phyloP scores from a whole-genome alignment of 2,888 invertebrate genomes.

The Drosophila mimetica region DNA sequence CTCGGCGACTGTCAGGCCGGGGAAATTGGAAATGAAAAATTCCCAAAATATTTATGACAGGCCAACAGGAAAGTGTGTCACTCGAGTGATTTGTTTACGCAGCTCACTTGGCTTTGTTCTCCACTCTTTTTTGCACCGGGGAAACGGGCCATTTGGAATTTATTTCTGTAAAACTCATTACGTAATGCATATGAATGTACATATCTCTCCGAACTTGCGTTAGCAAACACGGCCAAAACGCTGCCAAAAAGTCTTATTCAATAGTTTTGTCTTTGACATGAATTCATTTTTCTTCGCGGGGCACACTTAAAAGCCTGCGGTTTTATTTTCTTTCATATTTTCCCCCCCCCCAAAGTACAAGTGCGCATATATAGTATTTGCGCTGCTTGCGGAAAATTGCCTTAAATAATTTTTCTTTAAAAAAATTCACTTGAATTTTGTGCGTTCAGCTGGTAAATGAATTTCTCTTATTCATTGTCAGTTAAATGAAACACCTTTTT shows the following conservation, averaged over 20 bases:
- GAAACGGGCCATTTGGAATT: constrained; percentile 28
- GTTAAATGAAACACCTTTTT: constrained; percentile 76
- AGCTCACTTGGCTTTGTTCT: constrained; percentile 63
- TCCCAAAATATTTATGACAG: constrained; percentile 68
- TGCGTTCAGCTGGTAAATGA: constrained; percentile 52
- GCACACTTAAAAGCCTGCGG: constrained; percentile 69
- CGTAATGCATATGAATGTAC: constrained; percentile 61
- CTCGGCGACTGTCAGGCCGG: constrained; percentile 57
- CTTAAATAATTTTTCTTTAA: constrained; percentile 51
- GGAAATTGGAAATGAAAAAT: constrained; percentile 50
- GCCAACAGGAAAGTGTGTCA: constrained; percentile 75
- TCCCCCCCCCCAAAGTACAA: constrained; percentile 17
- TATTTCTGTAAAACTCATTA: constrained; percentile 59
- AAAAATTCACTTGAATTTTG: constrained; percentile 60
- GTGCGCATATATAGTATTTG: constrained; percentile 30
- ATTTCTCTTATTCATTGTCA: constrained; percentile 50
- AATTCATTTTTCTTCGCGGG: constrained; percentile 73
- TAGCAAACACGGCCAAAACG: constrained; percentile 39
- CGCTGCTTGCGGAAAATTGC: constrained; percentile 43
- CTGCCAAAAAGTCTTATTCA: constrained; percentile 77
- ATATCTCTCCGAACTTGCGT: constrained; percentile 36
- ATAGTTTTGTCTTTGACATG: constrained; percentile 79
- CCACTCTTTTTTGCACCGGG: constrained; percentile 16
- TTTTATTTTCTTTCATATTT: constrained; percentile 66
- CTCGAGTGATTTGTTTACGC: constrained; percentile 75